phyloP scores from a whole-genome alignment of 2,888 invertebrate genomes.

The Dendrolimus houi region DNA sequence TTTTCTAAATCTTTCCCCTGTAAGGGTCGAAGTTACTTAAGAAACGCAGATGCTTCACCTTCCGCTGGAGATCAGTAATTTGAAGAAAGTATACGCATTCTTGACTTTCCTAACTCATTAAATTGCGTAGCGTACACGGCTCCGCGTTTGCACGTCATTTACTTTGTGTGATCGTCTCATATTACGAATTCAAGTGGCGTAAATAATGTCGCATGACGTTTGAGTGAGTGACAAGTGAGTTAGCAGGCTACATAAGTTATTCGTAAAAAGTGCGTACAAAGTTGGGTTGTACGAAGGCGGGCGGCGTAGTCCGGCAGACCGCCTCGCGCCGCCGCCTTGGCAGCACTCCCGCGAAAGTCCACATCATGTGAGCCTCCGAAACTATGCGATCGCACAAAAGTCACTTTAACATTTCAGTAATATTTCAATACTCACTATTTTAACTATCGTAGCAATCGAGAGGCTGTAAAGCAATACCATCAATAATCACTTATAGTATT shows the following conservation, averaged over 20 bases:
- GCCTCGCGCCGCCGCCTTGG: slow-evolving; percentile 42
- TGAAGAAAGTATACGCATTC: not conserved
- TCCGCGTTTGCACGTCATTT: not conserved
- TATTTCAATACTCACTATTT: slow-evolving; percentile 11
- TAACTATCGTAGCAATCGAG: slow-evolving; percentile 15
- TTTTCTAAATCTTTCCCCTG: not conserved
- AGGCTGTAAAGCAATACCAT: slow-evolving; percentile 29
- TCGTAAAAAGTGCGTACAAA: slow-evolving; percentile 3
- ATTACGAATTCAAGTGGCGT: not conserved
- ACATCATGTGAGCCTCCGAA: slow-evolving; percentile 29
- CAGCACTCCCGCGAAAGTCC: slow-evolving; percentile 25
- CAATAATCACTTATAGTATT: slow-evolving; percentile 23
- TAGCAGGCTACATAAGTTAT: not conserved
- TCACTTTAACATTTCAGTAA: slow-evolving; percentile 15
- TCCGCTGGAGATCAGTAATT: not conserved
- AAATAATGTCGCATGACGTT: not conserved
- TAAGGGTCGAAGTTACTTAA: not conserved
- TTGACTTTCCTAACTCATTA: not conserved
- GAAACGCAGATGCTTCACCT: not conserved
- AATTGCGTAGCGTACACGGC: not conserved
- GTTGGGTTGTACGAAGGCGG: slow-evolving; percentile 4
- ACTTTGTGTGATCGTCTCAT: not conserved
- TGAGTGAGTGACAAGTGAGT: not conserved
- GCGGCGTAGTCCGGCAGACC: slow-evolving; percentile 35
- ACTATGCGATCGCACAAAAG: slow-evolving; percentile 20